Evolutionary conservation across 2,888 invertebrate genomes (phyloP).

Genomic region (Balanococcus diminutus): DNA sequence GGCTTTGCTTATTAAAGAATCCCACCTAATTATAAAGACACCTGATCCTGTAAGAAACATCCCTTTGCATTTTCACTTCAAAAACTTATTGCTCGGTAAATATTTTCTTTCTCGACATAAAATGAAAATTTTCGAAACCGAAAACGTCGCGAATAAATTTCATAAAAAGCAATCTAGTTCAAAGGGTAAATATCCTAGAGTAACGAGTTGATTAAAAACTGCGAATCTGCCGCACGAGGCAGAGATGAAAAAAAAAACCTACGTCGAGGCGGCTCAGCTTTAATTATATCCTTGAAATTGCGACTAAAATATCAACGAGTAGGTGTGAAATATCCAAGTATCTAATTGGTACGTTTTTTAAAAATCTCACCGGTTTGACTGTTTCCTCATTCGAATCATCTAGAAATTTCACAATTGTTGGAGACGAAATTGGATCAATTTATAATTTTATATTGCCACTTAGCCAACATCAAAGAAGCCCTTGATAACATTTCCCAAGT

Average conservation of each 20-base stretch:
- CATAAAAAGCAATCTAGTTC: background rate
- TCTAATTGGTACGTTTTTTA: no score
- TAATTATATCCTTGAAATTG: background rate
- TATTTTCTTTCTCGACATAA: background rate
- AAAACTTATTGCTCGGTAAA: background rate
- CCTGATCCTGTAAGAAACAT: background rate
- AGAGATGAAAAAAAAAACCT: background rate
- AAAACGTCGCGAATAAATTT: background rate
- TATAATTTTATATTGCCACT: background rate
- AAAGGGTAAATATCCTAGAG: background rate
- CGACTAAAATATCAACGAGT: background rate
- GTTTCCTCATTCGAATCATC: background rate
- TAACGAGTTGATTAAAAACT: conserved; percentile 4
- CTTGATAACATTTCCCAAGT: background rate
- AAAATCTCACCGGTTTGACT: background rate
- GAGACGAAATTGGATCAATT: no score
- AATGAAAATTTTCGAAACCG: background rate
- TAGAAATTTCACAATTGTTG: background rate
- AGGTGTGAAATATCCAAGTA: background rate
- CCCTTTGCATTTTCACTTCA: background rate
- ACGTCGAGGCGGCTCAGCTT: background rate
- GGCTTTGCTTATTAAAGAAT: background rate
- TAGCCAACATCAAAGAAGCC: background rate
- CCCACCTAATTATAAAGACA: background rate
- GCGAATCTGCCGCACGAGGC: background rate